Conservation (phyloP, 2,113 vertebrate species). For the Sinocyclocheilus anshuiensis region DNA sequence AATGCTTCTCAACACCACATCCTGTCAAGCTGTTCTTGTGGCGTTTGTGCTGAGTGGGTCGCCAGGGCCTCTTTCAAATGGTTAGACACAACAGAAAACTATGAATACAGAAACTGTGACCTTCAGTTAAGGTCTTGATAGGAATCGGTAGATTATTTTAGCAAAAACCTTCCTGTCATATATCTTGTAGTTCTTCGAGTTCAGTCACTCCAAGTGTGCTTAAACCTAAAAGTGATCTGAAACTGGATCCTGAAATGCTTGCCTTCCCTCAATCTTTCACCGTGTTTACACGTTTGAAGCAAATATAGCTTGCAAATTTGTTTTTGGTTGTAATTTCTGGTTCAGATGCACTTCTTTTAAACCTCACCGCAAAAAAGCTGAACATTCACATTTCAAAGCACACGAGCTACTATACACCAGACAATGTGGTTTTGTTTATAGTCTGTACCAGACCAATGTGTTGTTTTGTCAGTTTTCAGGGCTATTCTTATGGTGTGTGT, state of each 20-base stretch:
- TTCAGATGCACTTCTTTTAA: slow-evolving; percentile 16
- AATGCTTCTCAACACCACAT: background rate
- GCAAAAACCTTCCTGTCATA: background rate
- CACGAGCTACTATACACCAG: background rate
- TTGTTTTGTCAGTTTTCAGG: slow-evolving; percentile 24
- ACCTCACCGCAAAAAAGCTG: background rate
- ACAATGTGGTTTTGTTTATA: slow-evolving; percentile 39
- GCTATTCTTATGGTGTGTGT: slow-evolving; percentile 23
- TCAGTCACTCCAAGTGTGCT: background rate
- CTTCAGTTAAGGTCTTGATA: slow-evolving; percentile 3
- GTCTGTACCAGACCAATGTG: slow-evolving; percentile 5
- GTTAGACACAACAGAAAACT: slow-evolving; percentile 19
- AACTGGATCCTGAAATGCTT: background rate
- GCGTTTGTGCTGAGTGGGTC: background rate
- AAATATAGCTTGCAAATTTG: slow-evolving; percentile 20
- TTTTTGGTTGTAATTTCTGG: slow-evolving; percentile 5
- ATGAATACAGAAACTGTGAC: background rate
- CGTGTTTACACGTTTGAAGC: background rate
- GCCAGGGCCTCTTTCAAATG: background rate
- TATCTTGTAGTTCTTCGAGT: background rate
- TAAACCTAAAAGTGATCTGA: background rate
- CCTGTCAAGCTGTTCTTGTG: slow-evolving; percentile 22
- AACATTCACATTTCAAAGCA: slow-evolving; percentile 37
- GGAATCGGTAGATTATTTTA: background rate
- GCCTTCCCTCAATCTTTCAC: background rate